phyloP scores from a whole-genome alignment of 2,113 vertebrate genomes.

The Vulpes vulpes region DNA sequence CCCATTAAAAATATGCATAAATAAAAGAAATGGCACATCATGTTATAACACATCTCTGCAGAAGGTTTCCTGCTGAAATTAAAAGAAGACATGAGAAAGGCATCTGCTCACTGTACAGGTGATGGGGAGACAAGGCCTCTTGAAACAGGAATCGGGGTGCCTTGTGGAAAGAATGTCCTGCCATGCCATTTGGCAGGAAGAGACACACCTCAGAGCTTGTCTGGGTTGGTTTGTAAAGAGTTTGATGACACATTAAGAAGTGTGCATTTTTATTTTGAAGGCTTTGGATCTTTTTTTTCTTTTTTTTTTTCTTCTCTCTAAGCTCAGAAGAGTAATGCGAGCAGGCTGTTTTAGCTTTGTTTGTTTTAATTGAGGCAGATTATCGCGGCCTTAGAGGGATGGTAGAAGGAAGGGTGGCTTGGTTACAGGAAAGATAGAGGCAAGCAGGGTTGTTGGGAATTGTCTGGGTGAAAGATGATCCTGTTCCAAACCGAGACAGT shows the following conservation, averaged over 20 bases:
- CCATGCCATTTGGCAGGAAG: neutral
- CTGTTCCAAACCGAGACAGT: neutral
- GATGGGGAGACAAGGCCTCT: neutral
- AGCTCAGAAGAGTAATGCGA: neutral
- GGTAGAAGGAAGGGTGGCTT: neutral
- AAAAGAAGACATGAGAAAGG: neutral
- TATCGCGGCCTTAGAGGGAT: no score
- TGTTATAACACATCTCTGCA: neutral
- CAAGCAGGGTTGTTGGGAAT: no score
- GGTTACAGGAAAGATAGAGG: neutral
- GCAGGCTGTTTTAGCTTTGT: neutral
- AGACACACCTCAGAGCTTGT: neutral
- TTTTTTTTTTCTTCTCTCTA: neutral
- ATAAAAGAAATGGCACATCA: neutral
- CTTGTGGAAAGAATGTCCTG: rapidly evolving
- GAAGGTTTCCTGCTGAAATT: neutral
- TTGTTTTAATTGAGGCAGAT: neutral
- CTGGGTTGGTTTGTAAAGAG: neutral
- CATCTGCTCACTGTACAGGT: neutral
- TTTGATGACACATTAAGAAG: neutral
- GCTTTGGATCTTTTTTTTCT: neutral
- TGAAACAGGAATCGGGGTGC: neutral
- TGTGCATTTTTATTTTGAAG: neutral
- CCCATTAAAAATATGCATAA: neutral
- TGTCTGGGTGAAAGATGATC: neutral